phyloP scores from a whole-genome alignment of 2,113 vertebrate genomes.

The Scortum barcoo region DNA sequence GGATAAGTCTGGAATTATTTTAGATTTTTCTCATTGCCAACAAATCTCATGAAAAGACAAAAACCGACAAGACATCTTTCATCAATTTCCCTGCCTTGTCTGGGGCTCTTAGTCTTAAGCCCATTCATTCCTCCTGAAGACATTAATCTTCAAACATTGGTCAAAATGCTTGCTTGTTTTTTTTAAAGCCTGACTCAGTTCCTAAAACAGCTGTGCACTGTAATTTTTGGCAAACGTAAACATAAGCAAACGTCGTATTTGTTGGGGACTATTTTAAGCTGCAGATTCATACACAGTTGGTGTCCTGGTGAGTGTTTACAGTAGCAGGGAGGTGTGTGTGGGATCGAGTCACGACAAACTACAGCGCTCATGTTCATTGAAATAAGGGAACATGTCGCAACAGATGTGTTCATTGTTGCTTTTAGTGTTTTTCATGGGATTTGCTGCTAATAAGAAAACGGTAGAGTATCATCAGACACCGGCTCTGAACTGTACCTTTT shows the following conservation, averaged over 20 bases:
- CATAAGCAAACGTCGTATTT: neutral
- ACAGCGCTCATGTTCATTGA: neutral
- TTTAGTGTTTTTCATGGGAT: neutral
- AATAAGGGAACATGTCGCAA: neutral
- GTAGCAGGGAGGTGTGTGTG: neutral
- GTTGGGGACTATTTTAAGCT: neutral
- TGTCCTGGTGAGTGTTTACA: neutral
- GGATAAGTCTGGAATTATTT: neutral
- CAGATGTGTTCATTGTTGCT: neutral
- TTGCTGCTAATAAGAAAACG: neutral
- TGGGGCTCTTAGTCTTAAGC: neutral
- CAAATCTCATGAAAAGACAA: slow-evolving; percentile 4
- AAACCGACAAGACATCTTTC: neutral
- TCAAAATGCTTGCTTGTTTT: neutral
- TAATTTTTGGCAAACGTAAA: neutral
- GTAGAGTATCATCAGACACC: no score
- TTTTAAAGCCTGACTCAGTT: neutral
- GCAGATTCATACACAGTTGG: neutral
- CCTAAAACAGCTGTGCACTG: neutral
- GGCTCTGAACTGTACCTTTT: no score
- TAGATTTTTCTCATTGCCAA: neutral
- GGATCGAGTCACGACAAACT: neutral
- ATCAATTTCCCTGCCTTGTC: neutral
- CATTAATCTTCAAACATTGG: neutral
- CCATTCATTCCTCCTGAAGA: neutral